phyloP scores from a whole-genome alignment of 2,797 vertebrate species.

The Enteromius mattozi region DNA sequence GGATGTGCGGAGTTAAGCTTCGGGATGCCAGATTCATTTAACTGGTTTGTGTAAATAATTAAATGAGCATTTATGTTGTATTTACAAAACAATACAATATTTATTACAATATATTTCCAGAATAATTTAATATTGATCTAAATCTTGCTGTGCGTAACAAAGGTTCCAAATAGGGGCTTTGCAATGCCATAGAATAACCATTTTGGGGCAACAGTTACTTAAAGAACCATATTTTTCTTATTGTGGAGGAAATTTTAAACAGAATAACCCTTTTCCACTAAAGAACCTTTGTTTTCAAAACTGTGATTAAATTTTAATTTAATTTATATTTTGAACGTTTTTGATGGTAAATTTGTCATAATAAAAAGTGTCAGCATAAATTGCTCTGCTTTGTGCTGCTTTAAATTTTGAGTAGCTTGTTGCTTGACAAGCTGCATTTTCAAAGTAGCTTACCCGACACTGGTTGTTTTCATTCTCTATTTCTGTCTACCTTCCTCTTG shows the following conservation, averaged over 20 bases:
- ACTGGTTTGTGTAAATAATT: not conserved
- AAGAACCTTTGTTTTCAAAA: not conserved
- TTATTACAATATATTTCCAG: not conserved
- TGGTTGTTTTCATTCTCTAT: slow-evolving; percentile 23
- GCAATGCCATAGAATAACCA: not conserved
- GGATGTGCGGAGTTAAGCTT: not conserved
- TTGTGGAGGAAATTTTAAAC: not conserved
- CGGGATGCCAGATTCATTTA: not conserved
- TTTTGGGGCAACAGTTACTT: not conserved
- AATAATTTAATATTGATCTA: not conserved
- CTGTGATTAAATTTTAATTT: not conserved
- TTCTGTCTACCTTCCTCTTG: slow-evolving; percentile 15
- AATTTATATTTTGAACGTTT: no score
- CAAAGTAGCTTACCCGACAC: not conserved
- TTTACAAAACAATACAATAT: not conserved
- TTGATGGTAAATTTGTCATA: not conserved
- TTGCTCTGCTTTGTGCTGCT: not conserved
- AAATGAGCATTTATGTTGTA: not conserved
- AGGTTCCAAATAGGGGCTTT: not conserved
- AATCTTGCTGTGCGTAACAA: not conserved
- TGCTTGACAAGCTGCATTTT: slow-evolving; percentile 14
- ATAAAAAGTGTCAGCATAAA: not conserved
- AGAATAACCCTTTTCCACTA: not conserved
- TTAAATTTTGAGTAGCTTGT: slow-evolving; percentile 19
- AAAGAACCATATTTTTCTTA: not conserved